Percentiles rank a stretch among this genome's conserved stretches.
Evolutionary conservation across 2,888 invertebrate species (phyloP).

Genomic region (Aphelenchoides bicaudatus): DNA sequence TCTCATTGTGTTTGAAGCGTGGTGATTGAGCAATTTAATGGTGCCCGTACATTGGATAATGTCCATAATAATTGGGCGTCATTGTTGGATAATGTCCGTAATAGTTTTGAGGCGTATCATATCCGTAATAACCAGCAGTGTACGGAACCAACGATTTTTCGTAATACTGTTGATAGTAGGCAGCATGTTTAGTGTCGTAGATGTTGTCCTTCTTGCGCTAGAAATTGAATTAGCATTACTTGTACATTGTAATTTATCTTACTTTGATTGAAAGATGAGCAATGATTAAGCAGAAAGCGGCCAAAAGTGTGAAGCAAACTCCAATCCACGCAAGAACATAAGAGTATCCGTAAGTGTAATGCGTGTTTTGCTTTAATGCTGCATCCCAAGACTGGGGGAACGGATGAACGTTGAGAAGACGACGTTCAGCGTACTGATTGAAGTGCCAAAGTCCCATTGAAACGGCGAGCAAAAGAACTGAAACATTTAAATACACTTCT

Average conservation of each 20-base stretch:
- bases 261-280: constrained; percentile 53
- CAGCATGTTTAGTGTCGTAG: constrained; percentile 51
- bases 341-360: constrained; percentile 80
- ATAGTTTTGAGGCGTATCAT: constrained; percentile 13
- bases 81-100: constrained; percentile 22
- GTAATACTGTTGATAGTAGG: constrained; percentile 42
- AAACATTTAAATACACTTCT: constrained; percentile 24
- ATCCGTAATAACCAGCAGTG: constrained; percentile 19
- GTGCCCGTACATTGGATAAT: constrained; percentile 7
- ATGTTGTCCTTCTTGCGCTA: constrained; percentile 20
- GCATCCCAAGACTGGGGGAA: constrained; percentile 81
- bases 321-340: constrained; percentile 95
- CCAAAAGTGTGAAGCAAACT: constrained; percentile 80
- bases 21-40: constrained; percentile 11
- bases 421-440: constrained; percentile 83
- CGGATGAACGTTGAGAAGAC: constrained; percentile 85
- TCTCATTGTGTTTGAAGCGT: not conserved
- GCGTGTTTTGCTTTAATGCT: constrained; percentile 56
- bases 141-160: constrained; percentile 29
- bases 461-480: constrained; percentile 82
- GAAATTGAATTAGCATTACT: not conserved
- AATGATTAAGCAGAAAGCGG: constrained; percentile 49
- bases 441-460: constrained; percentile 83
- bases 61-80: constrained; percentile 14
- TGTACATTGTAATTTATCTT: constrained; percentile 8